Evolutionary conservation across 1,140 invertebrate genomes (phyloP).

Genomic region (Andricus grossulariae): DNA sequence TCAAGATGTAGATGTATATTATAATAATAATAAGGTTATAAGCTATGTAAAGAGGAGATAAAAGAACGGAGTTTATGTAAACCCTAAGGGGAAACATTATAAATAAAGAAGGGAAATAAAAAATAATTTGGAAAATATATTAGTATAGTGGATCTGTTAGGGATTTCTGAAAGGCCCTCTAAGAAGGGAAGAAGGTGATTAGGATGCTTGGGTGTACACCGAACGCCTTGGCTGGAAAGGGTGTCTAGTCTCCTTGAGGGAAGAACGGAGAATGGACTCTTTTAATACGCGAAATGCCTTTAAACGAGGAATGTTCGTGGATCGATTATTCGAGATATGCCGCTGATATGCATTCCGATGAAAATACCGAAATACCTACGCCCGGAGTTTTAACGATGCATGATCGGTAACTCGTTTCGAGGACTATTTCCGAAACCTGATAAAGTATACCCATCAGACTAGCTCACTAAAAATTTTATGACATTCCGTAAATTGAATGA

Average conservation of each 20-base stretch:
- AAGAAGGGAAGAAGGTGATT: slow-evolving; percentile 53
- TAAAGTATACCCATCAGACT: slow-evolving; percentile 1
- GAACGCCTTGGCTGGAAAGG: slow-evolving; percentile 36
- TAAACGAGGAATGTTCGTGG: slow-evolving; percentile 48
- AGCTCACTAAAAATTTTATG: slow-evolving; percentile 1
- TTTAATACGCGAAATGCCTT: slow-evolving; percentile 56
- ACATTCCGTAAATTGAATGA: slow-evolving; percentile 9
- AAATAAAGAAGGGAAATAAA: too few relatives aligned
- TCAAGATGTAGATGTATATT: too few relatives aligned
- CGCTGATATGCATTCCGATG: slow-evolving; percentile 51
- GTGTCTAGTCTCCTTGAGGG: slow-evolving; percentile 7
- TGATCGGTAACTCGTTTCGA: neutral
- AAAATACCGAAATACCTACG: slow-evolving; percentile 6
- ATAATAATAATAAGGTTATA: too few relatives aligned
- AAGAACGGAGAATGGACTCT: slow-evolving; percentile 34
- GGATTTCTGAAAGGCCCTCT: slow-evolving; percentile 13
- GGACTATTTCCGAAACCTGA: slow-evolving; percentile 11
- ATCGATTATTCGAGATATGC: slow-evolving; percentile 56
- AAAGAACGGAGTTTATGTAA: too few relatives aligned
- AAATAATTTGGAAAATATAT: neutral
- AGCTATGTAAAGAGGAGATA: too few relatives aligned
- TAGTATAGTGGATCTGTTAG: neutral
- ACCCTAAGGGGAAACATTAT: too few relatives aligned
- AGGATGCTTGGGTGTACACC: slow-evolving; percentile 51
- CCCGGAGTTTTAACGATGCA: slow-evolving; percentile 18